Conservation (phyloP, 2,888 invertebrate genomes). For the Caenorhabditis wallacei region DNA sequence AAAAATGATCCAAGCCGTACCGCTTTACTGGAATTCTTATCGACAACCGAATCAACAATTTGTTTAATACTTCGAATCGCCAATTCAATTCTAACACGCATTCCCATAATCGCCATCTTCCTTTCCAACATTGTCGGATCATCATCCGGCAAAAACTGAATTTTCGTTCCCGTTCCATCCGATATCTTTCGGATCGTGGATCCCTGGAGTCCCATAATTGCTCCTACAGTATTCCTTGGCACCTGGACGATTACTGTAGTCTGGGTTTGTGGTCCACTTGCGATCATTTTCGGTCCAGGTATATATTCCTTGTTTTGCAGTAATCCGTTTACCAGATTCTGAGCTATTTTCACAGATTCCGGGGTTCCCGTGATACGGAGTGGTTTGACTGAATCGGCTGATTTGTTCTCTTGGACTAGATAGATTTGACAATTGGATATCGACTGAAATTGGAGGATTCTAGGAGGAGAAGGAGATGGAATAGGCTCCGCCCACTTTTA, state of each 20-base stretch:
- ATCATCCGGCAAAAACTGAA: constrained; percentile 91
- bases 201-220: constrained; percentile 98
- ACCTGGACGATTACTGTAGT: constrained; percentile 87
- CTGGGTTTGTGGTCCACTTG: constrained; percentile 6
- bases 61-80: constrained; percentile 81
- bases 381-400: constrained; percentile 90
- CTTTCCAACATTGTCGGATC: constrained; percentile 92
- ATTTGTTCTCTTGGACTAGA: constrained; percentile 90
- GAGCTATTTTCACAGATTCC: constrained; percentile 89
- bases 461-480: too few species aligned
- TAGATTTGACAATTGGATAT: constrained; percentile 99
- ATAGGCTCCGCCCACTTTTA: too few species aligned
- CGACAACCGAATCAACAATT: constrained; percentile 29
- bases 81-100: constrained; percentile 86
- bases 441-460: constrained; percentile 92
- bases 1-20: too few species aligned
- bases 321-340: constrained; percentile 92
- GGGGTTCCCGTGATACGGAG: constrained; percentile 95
- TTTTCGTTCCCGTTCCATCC: constrained; percentile 93
- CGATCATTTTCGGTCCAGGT: constrained; percentile 2
- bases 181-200: constrained; percentile 99
- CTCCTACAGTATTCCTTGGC: constrained; percentile 94
- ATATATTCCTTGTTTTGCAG: constrained; percentile 41
- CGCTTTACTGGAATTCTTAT: background rate
- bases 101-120: constrained; percentile 92